Evolutionary conservation across 2,797 vertebrate genomes (phyloP).

Genomic region (Myotis daubentonii): DNA sequence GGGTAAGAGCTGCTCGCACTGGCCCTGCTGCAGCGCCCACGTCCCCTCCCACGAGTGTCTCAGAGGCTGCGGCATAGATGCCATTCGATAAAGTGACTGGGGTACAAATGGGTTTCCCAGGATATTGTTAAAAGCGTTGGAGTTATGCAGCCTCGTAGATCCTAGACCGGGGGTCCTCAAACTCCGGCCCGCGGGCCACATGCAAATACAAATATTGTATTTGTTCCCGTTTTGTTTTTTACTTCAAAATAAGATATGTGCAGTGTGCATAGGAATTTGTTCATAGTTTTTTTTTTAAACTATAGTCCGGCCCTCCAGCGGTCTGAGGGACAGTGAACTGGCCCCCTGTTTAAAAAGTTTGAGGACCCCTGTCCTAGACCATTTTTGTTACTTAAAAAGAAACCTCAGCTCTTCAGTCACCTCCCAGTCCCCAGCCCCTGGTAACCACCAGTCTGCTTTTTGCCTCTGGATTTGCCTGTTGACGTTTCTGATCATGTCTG

Average conservation of each 20-base stretch:
- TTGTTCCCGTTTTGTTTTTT: too few species aligned
- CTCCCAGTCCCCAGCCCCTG: not conserved
- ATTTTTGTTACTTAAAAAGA: not conserved
- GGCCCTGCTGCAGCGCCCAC: not conserved
- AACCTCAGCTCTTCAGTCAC: not conserved
- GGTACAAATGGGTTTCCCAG: not conserved
- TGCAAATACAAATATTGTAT: too few species aligned
- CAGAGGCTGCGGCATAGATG: not conserved
- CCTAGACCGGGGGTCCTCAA: not conserved
- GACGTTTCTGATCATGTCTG: not conserved
- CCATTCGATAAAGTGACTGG: rapidly evolving
- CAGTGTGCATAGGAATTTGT: too few species aligned
- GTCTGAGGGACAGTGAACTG: too few species aligned
- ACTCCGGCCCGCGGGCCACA: too few species aligned
- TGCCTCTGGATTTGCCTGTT: not conserved
- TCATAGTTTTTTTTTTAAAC: too few species aligned
- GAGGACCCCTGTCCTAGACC: not conserved
- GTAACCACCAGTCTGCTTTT: not conserved
- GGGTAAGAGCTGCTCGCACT: slow-evolving; percentile 84
- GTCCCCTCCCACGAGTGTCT: rapidly evolving
- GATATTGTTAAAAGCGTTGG: not conserved
- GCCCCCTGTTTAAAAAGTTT: too few species aligned
- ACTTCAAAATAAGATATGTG: too few species aligned
- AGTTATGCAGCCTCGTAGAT: rapidly evolving
- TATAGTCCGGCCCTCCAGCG: too few species aligned